phyloP scores from a whole-genome alignment of 2,888 invertebrate species.

The Trichopria drosophilae region DNA sequence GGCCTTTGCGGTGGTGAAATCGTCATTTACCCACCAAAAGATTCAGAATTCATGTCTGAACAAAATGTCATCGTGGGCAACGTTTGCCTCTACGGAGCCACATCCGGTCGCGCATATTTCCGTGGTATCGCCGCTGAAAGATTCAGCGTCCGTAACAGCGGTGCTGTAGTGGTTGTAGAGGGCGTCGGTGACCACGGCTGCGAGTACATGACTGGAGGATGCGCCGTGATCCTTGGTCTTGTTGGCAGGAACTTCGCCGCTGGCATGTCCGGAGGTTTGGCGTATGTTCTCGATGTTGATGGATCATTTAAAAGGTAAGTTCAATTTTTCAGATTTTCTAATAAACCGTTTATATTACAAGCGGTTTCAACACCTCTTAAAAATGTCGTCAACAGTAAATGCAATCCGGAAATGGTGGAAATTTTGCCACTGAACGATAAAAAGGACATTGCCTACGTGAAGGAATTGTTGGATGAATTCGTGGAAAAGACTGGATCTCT shows the following conservation, averaged over 20 bases:
- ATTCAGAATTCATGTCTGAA: conserved; percentile 84
- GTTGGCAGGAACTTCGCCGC: conserved; percentile 99
- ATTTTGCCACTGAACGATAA: conserved; percentile 76
- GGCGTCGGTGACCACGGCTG: conserved; percentile 99
- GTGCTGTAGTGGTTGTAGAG: conserved; percentile 93
- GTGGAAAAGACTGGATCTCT: conserved; percentile 83
- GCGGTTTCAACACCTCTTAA: too few species aligned
- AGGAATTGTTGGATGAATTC: conserved; percentile 81
- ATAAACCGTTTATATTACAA: too few species aligned
- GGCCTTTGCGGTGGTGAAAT: conserved; percentile 95
- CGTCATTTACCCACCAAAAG: conserved; percentile 88
- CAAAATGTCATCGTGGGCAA: conserved; percentile 97
- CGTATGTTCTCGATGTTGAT: conserved; percentile 90
- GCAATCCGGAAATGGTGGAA: conserved; percentile 96
- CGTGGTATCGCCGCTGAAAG: conserved; percentile 96
- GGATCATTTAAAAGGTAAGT: conserved; percentile 72
- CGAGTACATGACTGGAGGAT: conserved; percentile 99
- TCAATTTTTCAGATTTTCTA: not conserved
- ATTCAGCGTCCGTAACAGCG: conserved; percentile 98
- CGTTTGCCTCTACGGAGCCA: conserved; percentile 97
- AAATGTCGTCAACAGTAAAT: too few species aligned
- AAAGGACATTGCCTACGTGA: conserved; percentile 78
- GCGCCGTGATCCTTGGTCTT: conserved; percentile 85
- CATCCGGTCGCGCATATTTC: conserved; percentile 91
- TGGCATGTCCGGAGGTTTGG: conserved; percentile 96